Conservation (phyloP, 2,888 invertebrate species). For the Artemia sinica region DNA sequence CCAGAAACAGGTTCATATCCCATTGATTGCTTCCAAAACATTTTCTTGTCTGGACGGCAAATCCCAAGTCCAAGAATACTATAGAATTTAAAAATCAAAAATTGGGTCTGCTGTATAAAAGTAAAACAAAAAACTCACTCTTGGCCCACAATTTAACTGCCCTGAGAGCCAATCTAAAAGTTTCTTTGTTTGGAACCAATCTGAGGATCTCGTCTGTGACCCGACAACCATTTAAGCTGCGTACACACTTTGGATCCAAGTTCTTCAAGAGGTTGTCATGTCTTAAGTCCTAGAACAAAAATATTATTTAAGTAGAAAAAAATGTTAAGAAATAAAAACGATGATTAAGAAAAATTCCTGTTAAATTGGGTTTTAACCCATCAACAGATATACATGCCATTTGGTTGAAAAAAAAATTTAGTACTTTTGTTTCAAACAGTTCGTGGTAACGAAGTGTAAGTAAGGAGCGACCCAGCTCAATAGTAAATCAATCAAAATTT, state of each 20-base stretch:
- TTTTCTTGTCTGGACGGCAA: too few relatives aligned
- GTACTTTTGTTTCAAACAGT: too few relatives aligned
- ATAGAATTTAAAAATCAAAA: too few relatives aligned
- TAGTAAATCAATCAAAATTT: too few relatives aligned
- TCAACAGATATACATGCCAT: not conserved
- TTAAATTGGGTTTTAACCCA: not conserved
- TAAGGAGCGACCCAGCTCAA: too few relatives aligned
- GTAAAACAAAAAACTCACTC: constrained; percentile 43
- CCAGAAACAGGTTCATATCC: too few relatives aligned
- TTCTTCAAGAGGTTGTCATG: constrained; percentile 85
- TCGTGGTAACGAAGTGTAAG: too few relatives aligned
- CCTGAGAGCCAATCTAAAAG: constrained; percentile 76
- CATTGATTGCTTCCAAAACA: too few relatives aligned
- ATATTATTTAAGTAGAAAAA: constrained; percentile 22
- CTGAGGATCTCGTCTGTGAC: constrained; percentile 96
- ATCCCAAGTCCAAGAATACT: too few relatives aligned
- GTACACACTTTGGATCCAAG: constrained; percentile 83
- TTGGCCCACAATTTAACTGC: constrained; percentile 99
- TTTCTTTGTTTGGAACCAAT: constrained; percentile 82
- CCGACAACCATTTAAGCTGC: constrained; percentile 88
- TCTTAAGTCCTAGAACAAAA: constrained; percentile 48
- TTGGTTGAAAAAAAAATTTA: not conserved
- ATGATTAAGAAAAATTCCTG: not conserved
- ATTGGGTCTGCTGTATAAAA: not conserved
- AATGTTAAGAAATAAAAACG: not conserved